Conservation (phyloP, 1,140 invertebrate genomes). For the Nebria ingens region DNA sequence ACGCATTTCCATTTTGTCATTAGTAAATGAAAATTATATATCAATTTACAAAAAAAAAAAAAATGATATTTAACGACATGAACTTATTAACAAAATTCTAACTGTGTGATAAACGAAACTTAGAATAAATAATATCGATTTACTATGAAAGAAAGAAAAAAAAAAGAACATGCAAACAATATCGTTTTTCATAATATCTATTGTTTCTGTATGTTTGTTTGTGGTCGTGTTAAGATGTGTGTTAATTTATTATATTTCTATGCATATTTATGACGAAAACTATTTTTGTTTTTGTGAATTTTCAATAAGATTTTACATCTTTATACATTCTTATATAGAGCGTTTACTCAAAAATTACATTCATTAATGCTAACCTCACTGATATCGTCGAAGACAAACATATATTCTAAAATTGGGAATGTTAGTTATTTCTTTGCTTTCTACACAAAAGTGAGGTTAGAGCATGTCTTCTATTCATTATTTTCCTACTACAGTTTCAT, state of each 20-base stretch:
- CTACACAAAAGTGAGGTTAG: too few relatives aligned
- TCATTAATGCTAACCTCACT: too few relatives aligned
- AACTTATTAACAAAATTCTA: conserved; percentile 7
- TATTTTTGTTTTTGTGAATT: too few relatives aligned
- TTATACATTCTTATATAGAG: too few relatives aligned
- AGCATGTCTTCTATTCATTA: too few relatives aligned
- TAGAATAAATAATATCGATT: conserved; percentile 1
- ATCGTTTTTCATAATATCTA: neutral
- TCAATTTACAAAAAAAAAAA: conserved; percentile 1
- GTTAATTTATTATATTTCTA: conserved; percentile 3
- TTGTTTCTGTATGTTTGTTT: neutral
- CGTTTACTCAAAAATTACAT: too few relatives aligned
- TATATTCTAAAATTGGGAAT: too few relatives aligned
- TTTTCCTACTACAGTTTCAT: too few relatives aligned
- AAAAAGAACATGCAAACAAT: neutral
- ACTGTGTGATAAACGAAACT: conserved; percentile 5
- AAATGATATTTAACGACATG: conserved; percentile 2
- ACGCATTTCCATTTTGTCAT: conserved; percentile 2
- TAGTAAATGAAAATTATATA: neutral
- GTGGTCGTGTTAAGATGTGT: conserved; percentile 1
- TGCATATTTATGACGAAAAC: neutral
- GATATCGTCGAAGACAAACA: too few relatives aligned
- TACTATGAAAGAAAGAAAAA: neutral
- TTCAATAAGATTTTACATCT: too few relatives aligned
- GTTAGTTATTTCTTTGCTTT: too few relatives aligned